These are phyloP conservation scores for Hydrozoanthus gracilis DNA, from an alignment of 92 coral and sea anemone species.

Conservation along the genomic window DNA sequence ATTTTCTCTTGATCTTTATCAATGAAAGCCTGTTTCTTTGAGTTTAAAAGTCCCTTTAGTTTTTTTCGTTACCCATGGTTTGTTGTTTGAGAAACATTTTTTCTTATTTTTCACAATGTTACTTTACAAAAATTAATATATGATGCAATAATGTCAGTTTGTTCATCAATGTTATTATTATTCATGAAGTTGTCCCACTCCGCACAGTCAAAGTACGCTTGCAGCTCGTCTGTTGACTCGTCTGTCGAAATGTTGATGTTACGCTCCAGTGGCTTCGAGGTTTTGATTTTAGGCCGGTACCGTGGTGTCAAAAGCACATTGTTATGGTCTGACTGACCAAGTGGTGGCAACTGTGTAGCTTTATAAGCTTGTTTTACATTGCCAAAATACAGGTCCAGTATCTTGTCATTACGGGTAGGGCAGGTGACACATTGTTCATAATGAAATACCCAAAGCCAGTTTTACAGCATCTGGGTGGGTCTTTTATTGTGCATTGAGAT, in stretches of 20 bases:
- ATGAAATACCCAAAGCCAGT: neutral
- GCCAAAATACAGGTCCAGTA: neutral
- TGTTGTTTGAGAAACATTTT: constrained; percentile 1
- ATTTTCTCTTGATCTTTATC: constrained; percentile 5
- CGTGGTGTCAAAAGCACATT: constrained; percentile 20
- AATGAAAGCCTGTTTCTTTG: constrained; percentile 10
- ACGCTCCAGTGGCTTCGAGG: neutral
- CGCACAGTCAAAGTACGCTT: neutral
- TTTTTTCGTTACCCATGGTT: constrained; percentile 16
- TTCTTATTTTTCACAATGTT: neutral
- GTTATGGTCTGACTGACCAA: constrained; percentile 15
- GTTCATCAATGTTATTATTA: neutral
- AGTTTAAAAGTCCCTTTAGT: neutral
- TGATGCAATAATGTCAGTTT: neutral
- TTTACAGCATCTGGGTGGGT: neutral
- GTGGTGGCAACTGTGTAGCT: constrained; percentile 15
- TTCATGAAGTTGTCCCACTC: constrained; percentile 10
- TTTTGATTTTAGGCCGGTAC: constrained; percentile 8
- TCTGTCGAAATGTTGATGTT: constrained; percentile 8
- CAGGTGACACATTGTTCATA: neutral
- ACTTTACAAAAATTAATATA: neutral
- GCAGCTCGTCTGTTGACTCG: neutral
- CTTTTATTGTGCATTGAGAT: neutral
- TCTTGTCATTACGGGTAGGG: neutral
- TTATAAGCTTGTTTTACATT: constrained; percentile 2